Conservation (phyloP, 2,113 vertebrate genomes). For the Oryzias celebensis region DNA sequence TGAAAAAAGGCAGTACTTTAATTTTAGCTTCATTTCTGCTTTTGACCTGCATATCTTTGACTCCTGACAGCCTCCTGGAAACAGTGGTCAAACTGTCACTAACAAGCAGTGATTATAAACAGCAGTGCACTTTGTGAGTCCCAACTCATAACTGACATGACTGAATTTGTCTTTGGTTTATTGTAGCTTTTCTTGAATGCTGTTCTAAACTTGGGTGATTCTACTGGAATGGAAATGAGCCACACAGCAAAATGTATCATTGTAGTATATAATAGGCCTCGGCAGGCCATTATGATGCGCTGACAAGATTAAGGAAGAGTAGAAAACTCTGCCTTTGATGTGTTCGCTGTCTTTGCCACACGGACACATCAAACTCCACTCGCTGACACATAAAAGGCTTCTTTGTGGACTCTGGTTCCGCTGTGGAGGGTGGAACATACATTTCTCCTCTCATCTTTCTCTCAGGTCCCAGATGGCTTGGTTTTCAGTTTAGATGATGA, state of each 20-base stretch:
- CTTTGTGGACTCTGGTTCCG: constrained; percentile 18
- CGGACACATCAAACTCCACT: constrained; percentile 35
- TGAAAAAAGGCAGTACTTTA: too few species aligned
- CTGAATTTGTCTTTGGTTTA: constrained; percentile 17
- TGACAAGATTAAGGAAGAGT: constrained; percentile 52
- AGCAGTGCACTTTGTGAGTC: constrained; percentile 12
- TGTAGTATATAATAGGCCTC: constrained; percentile 22
- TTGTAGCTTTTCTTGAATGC: constrained; percentile 9
- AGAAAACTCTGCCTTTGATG: constrained; percentile 56
- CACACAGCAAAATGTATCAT: constrained; percentile 13
- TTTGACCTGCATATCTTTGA: too few species aligned
- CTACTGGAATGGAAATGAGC: constrained; percentile 22
- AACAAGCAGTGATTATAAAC: constrained; percentile 22
- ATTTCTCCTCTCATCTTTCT: constrained; percentile 38
- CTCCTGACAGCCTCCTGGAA: too few species aligned
- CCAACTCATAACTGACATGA: constrained; percentile 15
- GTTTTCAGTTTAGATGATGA: constrained; percentile 27
- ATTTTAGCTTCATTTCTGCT: too few species aligned
- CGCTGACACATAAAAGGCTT: constrained; percentile 47
- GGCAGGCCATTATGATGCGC: constrained; percentile 52
- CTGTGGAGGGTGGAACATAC: constrained; percentile 18
- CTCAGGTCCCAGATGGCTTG: constrained; percentile 19
- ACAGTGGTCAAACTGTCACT: not conserved
- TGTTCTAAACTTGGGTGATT: constrained; percentile 9
- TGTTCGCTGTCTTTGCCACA: constrained; percentile 40